These are phyloP conservation scores for Galemys pyrenaicus DNA, from an alignment of 2,113 vertebrate genomes.

Conservation along the genomic window DNA sequence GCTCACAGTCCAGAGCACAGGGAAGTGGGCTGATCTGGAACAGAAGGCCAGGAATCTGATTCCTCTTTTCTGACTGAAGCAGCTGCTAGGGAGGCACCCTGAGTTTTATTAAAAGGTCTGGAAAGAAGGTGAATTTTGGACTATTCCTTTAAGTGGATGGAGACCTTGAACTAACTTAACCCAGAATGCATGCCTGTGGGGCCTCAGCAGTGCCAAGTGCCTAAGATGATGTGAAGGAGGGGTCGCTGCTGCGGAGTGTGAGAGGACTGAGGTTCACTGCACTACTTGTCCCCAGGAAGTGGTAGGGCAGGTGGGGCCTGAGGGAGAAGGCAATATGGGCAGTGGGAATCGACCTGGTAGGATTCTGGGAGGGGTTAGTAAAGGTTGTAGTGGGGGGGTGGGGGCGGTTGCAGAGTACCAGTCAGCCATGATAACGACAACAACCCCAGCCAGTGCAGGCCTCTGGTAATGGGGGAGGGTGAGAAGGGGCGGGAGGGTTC, in stretches of 20 bases:
- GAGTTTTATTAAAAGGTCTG: neutral
- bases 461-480: neutral
- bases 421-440: accelerated
- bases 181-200: neutral
- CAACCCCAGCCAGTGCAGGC: accelerated
- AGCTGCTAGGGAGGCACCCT: no score
- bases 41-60: neutral
- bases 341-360: neutral
- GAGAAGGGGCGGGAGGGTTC: accelerated
- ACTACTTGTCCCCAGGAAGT: no score
- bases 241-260: no score
- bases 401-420: neutral
- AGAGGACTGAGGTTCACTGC: neutral
- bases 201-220: neutral
- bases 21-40: neutral
- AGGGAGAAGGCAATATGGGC: neutral
- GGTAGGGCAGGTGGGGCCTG: neutral
- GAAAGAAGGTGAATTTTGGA: neutral
- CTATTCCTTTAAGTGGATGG: neutral
- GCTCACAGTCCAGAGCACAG: neutral
- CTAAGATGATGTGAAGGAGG: no score
- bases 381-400: no score
- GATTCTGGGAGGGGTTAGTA: accelerated
- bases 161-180: neutral
- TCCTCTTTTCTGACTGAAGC: neutral